These are phyloP conservation scores for Hyperoplus immaculatus DNA, from an alignment of 2,797 vertebrate genomes.

Conservation along the genomic window DNA sequence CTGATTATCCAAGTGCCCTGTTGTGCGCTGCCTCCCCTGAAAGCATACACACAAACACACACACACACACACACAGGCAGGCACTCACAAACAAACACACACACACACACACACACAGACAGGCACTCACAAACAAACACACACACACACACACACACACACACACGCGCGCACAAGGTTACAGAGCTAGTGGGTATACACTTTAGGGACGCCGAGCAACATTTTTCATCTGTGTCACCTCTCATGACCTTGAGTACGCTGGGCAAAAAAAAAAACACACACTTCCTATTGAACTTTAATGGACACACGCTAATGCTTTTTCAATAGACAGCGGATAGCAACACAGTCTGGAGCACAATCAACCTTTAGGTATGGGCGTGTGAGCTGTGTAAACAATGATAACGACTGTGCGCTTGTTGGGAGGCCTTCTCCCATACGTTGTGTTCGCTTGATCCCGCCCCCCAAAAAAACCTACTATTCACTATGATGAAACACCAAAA, in stretches of 20 bases:
- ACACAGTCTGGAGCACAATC: slow-evolving; percentile 34
- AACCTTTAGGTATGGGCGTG: slow-evolving; percentile 22
- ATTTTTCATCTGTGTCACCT: slow-evolving; percentile 67
- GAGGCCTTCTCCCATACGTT: slow-evolving; percentile 18
- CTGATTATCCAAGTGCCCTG: slow-evolving; percentile 80
- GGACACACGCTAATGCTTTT: slow-evolving; percentile 53
- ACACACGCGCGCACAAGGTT: slow-evolving; percentile 64
- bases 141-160: slow-evolving; percentile 15
- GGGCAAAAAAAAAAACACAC: slow-evolving; percentile 39
- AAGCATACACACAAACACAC: slow-evolving; percentile 56
- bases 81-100: slow-evolving; percentile 31
- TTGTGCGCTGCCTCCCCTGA: slow-evolving; percentile 54
- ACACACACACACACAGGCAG: slow-evolving; percentile 17
- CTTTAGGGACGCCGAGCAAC: slow-evolving; percentile 46
- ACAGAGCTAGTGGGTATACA: slow-evolving; percentile 52
- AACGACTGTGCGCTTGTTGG: slow-evolving; percentile 44
- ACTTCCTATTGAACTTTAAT: slow-evolving; percentile 53
- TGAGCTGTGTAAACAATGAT: slow-evolving; percentile 56
- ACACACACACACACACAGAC: slow-evolving; percentile 45
- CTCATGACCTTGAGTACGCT: slow-evolving; percentile 69
- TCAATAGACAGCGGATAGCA: slow-evolving; percentile 54
- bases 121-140: neutral
- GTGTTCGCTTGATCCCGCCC: too few species aligned
- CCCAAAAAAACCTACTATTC: too few species aligned
- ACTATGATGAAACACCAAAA: too few species aligned